These are phyloP conservation scores for Athalia rosae DNA, from an alignment of 2,888 invertebrate genomes.

Conservation along the genomic window DNA sequence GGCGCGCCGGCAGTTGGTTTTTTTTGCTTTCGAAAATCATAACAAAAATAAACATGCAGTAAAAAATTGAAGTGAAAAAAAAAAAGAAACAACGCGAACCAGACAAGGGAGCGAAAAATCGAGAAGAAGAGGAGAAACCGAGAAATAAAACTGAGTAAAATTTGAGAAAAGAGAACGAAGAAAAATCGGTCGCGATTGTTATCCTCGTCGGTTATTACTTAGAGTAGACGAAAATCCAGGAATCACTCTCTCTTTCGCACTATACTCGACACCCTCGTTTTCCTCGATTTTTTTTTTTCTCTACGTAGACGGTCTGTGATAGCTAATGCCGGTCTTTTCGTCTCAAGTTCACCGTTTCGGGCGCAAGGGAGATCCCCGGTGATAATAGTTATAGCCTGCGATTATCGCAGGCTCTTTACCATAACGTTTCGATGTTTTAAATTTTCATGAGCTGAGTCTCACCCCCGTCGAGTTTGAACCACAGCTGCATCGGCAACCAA, in stretches of 20 bases:
- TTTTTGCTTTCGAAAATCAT: neutral
- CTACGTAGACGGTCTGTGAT: neutral
- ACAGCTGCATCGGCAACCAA: no score
- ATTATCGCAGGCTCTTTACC: no score
- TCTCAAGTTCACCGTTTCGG: no score
- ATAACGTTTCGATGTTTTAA: no score
- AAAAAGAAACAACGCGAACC: neutral
- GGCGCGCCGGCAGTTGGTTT: neutral
- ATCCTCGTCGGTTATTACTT: constrained; percentile 15
- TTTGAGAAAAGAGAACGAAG: neutral
- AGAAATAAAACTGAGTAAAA: neutral
- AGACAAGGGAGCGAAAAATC: neutral
- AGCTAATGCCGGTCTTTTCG: no score
- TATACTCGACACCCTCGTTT: constrained; percentile 3
- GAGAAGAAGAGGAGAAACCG: neutral
- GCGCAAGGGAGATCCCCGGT: no score
- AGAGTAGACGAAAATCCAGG: constrained; percentile 25
- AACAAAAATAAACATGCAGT: neutral
- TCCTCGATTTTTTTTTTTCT: neutral
- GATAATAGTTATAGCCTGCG: no score
- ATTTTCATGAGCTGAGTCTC: no score
- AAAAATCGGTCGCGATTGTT: constrained; percentile 6
- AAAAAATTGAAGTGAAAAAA: neutral
- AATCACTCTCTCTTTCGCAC: constrained; percentile 17
- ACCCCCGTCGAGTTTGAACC: no score